Conservation (phyloP, 2,797 vertebrate species). For the Phalloptychus januarius region DNA sequence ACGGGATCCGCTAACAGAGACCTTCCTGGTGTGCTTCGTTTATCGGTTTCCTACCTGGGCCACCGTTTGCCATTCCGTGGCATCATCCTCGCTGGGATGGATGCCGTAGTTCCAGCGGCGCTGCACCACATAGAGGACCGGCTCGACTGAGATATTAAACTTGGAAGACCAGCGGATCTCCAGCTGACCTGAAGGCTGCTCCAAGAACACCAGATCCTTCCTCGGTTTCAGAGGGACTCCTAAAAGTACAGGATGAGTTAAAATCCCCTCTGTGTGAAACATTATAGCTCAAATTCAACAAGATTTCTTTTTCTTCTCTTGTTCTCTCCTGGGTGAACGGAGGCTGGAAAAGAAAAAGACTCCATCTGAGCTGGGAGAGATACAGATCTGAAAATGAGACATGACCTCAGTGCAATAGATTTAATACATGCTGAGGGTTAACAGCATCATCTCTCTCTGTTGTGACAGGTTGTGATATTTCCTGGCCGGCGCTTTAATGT, state of each 20-base stretch:
- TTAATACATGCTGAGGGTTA: constrained; percentile 69
- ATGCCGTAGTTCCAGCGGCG: constrained; percentile 95
- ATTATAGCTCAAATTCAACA: constrained; percentile 36
- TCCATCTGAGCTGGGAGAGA: constrained; percentile 47
- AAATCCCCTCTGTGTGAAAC: constrained; percentile 38
- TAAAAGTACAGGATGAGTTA: constrained; percentile 58
- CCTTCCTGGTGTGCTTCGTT: not conserved
- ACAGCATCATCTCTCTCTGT: constrained; percentile 59
- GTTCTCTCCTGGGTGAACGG: constrained; percentile 32
- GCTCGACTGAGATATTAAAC: constrained; percentile 95
- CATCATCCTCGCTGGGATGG: constrained; percentile 94
- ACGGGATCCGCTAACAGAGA: not conserved
- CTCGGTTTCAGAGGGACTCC: constrained; percentile 96
- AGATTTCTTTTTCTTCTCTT: constrained; percentile 32
- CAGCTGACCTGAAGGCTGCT: constrained; percentile 86
- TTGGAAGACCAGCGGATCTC: constrained; percentile 96
- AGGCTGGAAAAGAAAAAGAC: constrained; percentile 55
- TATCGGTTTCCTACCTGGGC: constrained; percentile 83
- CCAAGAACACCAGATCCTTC: constrained; percentile 90
- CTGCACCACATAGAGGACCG: constrained; percentile 93
- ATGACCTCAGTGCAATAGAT: constrained; percentile 68
- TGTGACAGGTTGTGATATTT: constrained; percentile 65
- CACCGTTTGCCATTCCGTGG: constrained; percentile 89
- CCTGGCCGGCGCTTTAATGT: constrained; percentile 47
- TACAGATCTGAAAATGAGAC: constrained; percentile 66